Base-by-base conservation (phyloP, 2,797 vertebrate species). In the Sebastes nivosus region DNA sequence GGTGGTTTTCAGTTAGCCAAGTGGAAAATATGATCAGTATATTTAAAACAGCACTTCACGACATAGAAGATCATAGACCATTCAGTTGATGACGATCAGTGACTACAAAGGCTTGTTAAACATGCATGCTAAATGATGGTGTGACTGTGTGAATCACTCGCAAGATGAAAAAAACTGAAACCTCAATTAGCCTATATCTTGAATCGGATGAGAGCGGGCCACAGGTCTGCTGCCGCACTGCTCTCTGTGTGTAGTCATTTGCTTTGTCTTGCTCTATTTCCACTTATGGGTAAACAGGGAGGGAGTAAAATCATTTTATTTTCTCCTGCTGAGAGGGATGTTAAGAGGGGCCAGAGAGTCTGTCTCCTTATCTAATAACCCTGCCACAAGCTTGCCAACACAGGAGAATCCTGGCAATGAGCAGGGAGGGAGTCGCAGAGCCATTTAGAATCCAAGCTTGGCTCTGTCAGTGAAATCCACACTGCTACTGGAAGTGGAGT, bases 341-440 rank as follows among this genome's bases (percentile, higher is more conserved):
- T 93, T 90, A 92, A 93, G 87, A 93, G 90, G 91, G 93, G 93
- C 91, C 94, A 92, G 86, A 83, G 87, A 90, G 92, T 94, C 93
- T 94, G 91, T 93, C 91, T 95, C 93, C 92, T 95, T 94, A 95
- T 95, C 93, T 93, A 94, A 93, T 93, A 93, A 94, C 91, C 87
- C 90, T 90, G 89, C 89, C 91, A 92, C 90, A 85, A 88, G 90
- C 87, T 86, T 94, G 93, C 92, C 94, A 94, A 89, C 92, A 89
- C 82, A 90, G 89, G 88, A 93, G 88, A 92, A 93, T 93, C 87
- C 86, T 92, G 88, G 81, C 50, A 54, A 80, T 88, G 86, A 89
- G 83, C 85, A 84, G 76, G 83, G 81, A 91, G 94, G 94, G 88
- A 91, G 90, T 88, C 89, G 87, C 87, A 88, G 88, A 94, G 88